These are phyloP conservation scores for Hirtodrosophila duncani DNA, from an alignment of 2,888 invertebrate genomes.

Conservation along the genomic window DNA sequence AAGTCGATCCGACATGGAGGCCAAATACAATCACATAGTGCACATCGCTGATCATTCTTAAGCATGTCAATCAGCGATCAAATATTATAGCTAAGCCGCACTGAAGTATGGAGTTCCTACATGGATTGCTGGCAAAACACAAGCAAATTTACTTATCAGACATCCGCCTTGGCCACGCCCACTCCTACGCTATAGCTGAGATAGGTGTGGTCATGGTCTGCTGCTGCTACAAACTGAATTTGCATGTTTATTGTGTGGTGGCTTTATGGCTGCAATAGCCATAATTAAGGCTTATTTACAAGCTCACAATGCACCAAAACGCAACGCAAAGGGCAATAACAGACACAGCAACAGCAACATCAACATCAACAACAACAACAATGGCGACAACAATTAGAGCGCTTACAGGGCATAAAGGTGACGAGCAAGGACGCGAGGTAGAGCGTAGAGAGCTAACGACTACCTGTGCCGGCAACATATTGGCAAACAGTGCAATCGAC, in stretches of 20 bases:
- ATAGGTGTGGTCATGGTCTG: too few relatives aligned
- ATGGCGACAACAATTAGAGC: slow-evolving; percentile 7
- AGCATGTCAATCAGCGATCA: too few relatives aligned
- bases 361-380: slow-evolving; percentile 29
- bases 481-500: slow-evolving; percentile 48
- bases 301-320: slow-evolving; percentile 59
- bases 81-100: too few relatives aligned
- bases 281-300: slow-evolving; percentile 72
- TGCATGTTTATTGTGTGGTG: slow-evolving; percentile 72
- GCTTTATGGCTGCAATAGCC: slow-evolving; percentile 66
- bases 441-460: slow-evolving; percentile 22
- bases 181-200: too few relatives aligned
- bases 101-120: too few relatives aligned
- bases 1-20: too few relatives aligned
- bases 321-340: slow-evolving; percentile 15
- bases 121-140: too few relatives aligned
- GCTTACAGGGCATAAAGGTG: slow-evolving; percentile 4
- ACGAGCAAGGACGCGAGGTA: slow-evolving; percentile 10
- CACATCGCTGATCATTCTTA: too few relatives aligned
- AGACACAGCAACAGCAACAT: slow-evolving; percentile 21
- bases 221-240: too few relatives aligned
- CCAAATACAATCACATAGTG: too few relatives aligned
- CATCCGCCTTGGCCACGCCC: too few relatives aligned
- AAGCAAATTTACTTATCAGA: too few relatives aligned
- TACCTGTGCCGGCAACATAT: slow-evolving; percentile 48